phyloP scores from a whole-genome alignment of 2,888 invertebrate species.

The Torymus auratus region DNA sequence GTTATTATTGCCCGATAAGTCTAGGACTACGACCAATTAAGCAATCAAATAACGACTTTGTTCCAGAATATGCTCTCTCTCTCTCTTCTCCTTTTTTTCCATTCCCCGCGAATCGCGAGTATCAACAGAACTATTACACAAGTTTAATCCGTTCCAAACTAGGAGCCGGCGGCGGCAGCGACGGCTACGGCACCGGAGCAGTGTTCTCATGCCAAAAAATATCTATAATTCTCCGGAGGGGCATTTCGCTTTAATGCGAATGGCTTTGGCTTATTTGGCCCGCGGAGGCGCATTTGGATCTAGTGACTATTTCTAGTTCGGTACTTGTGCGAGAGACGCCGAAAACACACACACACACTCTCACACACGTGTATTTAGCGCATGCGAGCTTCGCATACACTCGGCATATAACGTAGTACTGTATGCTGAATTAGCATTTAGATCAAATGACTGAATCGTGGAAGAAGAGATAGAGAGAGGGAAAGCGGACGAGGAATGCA shows the following conservation, averaged over 20 bases:
- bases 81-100: background rate
- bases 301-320: constrained; percentile 38
- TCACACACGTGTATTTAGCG: constrained; percentile 4
- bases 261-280: constrained; percentile 41
- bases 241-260: constrained; percentile 6
- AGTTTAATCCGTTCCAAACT: too few species aligned
- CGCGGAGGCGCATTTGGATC: constrained; percentile 8
- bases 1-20: constrained; percentile 29
- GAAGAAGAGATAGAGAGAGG: background rate
- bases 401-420: background rate
- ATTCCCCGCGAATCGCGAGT: background rate
- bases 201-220: background rate
- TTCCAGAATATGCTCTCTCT: background rate
- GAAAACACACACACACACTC: too few species aligned
- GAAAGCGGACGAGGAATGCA: background rate
- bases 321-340: background rate
- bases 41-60: constrained; percentile 28
- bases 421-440: constrained; percentile 35
- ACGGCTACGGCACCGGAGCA: too few species aligned
- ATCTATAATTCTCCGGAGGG: background rate
- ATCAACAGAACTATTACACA: background rate
- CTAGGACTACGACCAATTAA: constrained; percentile 33
- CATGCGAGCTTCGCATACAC: constrained; percentile 3
- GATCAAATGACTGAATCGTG: constrained; percentile 43
- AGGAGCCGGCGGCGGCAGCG: too few species aligned